Percentiles rank a stretch among this genome's conserved stretches.
phyloP scores from a whole-genome alignment of 1,140 invertebrate species.

The Lordiphosa clarofinis region DNA sequence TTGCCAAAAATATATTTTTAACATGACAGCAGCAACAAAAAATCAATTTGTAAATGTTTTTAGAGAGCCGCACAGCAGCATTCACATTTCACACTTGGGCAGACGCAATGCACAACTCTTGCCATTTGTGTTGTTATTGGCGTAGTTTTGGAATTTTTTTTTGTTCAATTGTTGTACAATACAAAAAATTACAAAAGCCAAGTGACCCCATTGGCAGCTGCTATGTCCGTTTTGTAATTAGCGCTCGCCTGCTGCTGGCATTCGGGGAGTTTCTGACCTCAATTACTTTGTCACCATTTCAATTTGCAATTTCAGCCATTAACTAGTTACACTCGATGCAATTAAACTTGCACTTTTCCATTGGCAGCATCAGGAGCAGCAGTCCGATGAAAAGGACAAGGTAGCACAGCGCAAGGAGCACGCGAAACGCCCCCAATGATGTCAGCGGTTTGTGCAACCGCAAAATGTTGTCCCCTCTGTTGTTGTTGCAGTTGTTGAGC shows the following conservation, averaged over 20 bases:
- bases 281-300: constrained; percentile 78
- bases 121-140: constrained; percentile 31
- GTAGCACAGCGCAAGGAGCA: constrained; percentile 41
- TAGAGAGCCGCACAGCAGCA: constrained; percentile 47
- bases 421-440: constrained; percentile 30
- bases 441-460: constrained; percentile 33
- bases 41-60: constrained; percentile 77
- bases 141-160: constrained; percentile 19
- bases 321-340: constrained; percentile 75
- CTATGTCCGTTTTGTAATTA: constrained; percentile 70
- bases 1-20: constrained; percentile 37
- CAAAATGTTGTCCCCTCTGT: constrained; percentile 38
- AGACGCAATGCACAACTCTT: constrained; percentile 24
- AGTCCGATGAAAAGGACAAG: constrained; percentile 20
- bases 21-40: constrained; percentile 47
- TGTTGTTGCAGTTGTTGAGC: constrained; percentile 16
- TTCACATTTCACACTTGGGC: constrained; percentile 59
- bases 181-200: constrained; percentile 29
- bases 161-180: constrained; percentile 26
- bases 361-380: constrained; percentile 23
- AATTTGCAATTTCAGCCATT: constrained; percentile 77
- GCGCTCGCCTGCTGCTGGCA: constrained; percentile 40
- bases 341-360: constrained; percentile 74
- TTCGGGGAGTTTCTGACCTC: constrained; percentile 69
- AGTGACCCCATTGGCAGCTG: constrained; percentile 65